Percentiles rank a stretch among this genome's conserved stretches.
phyloP scores from a whole-genome alignment of 2,888 invertebrate species.

The Dendrolimus houi region DNA sequence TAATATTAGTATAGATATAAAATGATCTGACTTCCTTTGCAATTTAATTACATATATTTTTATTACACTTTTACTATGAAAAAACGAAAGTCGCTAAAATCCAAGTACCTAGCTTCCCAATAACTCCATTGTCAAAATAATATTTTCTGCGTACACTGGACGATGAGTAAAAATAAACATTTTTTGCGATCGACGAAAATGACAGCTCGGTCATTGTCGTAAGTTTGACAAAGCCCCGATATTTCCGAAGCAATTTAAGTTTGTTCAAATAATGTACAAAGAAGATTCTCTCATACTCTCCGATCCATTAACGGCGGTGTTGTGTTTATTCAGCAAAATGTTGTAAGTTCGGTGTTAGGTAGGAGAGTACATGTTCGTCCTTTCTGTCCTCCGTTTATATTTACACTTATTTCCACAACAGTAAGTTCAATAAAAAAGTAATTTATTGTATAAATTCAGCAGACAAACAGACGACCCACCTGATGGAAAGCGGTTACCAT shows the following conservation, averaged over 20 bases:
- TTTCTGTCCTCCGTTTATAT: too few species aligned
- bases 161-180: conserved; percentile 10
- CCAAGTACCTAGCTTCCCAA: background rate
- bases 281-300: background rate
- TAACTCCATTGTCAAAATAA: background rate
- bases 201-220: conserved; percentile 12
- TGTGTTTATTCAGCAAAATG: too few species aligned
- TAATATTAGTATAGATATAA: too few species aligned
- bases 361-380: too few species aligned
- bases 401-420: too few species aligned
- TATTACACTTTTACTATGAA: background rate
- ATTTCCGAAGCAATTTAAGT: conserved; percentile 15
- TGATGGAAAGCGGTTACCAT: too few species aligned
- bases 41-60: background rate
- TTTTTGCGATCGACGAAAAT: conserved; percentile 10
- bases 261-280: conserved; percentile 3
- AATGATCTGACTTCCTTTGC: background rate
- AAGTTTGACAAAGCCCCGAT: conserved; percentile 12
- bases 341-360: too few species aligned
- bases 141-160: conserved; percentile 4
- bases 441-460: too few species aligned
- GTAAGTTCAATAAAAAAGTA: too few species aligned
- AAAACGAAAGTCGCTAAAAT: background rate
- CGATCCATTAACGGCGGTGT: background rate
- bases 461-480: too few species aligned